Conservation (phyloP, 2,888 invertebrate species). For the Laothoe populi region DNA sequence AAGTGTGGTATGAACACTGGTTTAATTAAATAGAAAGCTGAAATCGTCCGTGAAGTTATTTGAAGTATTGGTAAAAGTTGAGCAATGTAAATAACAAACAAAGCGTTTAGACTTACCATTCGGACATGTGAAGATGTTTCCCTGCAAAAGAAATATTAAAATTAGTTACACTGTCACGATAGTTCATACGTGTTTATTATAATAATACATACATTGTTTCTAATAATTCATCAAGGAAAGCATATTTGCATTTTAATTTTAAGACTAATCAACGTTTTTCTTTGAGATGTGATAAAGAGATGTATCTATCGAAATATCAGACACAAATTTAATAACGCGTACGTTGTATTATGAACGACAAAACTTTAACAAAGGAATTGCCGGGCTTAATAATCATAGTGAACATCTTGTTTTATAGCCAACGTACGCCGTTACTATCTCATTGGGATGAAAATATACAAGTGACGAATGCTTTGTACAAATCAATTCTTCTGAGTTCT, state of each 20-base stretch:
- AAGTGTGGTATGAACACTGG: conserved; percentile 32
- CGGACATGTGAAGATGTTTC: conserved; percentile 88
- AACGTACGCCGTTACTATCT: neutral
- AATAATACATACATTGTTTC: neutral
- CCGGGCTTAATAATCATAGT: neutral
- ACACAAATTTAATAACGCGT: neutral
- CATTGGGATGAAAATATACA: neutral
- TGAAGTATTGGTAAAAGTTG: conserved; percentile 43
- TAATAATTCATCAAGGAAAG: neutral
- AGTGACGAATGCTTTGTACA: too few species aligned
- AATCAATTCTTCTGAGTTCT: too few species aligned
- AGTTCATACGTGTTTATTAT: neutral
- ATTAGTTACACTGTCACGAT: conserved; percentile 10
- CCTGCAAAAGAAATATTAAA: conserved; percentile 75
- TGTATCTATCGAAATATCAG: neutral
- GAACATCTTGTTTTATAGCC: neutral
- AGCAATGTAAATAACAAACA: conserved; percentile 33
- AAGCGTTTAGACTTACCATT: conserved; percentile 86
- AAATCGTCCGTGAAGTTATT: conserved; percentile 37
- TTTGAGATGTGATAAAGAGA: neutral
- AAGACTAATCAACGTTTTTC: neutral
- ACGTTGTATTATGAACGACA: neutral
- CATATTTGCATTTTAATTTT: neutral
- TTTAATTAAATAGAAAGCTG: conserved; percentile 43
- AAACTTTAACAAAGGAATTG: neutral